phyloP scores from a whole-genome alignment of 2,113 vertebrate genomes.

The Acrocephalus kingi region DNA sequence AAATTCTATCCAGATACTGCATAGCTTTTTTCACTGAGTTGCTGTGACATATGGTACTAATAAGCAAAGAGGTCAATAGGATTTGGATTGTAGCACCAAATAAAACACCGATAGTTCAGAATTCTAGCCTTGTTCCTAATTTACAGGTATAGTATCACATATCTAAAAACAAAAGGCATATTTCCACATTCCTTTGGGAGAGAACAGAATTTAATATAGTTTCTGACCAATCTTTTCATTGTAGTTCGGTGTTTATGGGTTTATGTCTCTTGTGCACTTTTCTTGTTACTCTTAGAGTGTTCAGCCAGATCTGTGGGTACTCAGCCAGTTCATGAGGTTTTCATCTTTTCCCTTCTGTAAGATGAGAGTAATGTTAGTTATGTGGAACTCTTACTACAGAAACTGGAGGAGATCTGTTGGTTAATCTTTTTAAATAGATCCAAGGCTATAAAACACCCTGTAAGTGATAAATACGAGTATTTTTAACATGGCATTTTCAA shows the following conservation, averaged over 20 bases:
- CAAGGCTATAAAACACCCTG: not conserved
- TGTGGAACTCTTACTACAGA: rapidly evolving
- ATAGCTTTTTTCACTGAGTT: not conserved
- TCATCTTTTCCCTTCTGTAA: not conserved
- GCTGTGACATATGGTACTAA: not conserved
- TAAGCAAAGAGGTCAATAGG: not conserved
- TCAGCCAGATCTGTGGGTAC: not conserved
- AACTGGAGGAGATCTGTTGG: not conserved
- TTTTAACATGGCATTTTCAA: not conserved
- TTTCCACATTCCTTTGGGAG: not conserved
- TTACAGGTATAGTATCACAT: not conserved
- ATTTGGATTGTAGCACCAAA: not conserved
- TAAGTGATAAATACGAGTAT: conserved; percentile 1
- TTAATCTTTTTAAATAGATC: conserved; percentile 25
- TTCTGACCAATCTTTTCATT: not conserved
- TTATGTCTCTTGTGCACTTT: not conserved
- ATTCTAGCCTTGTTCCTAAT: not conserved
- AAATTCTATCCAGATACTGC: not conserved
- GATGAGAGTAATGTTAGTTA: not conserved
- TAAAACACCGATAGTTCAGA: not conserved
- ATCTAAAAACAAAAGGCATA: not conserved
- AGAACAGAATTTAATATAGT: not conserved
- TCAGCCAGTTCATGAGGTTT: not conserved
- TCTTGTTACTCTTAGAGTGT: not conserved
- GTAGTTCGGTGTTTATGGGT: not conserved